Conservation (phyloP, 2,888 invertebrate species). For the Drosophila cognata region DNA sequence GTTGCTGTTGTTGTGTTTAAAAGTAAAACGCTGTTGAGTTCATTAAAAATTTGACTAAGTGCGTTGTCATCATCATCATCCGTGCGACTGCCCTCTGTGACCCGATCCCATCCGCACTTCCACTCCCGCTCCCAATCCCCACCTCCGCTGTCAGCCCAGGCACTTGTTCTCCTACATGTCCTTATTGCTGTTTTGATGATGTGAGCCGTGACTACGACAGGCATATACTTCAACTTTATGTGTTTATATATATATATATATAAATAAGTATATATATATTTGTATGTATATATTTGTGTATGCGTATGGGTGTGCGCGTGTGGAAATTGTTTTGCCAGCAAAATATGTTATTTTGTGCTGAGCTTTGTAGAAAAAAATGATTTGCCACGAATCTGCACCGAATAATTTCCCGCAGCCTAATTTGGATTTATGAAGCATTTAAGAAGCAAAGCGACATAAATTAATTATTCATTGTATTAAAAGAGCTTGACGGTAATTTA, state of each 20-base stretch:
- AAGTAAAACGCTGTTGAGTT: slow-evolving; percentile 77
- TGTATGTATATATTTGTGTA: not conserved
- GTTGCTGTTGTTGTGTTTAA: slow-evolving; percentile 35
- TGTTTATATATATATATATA: not conserved
- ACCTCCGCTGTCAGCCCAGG: not conserved
- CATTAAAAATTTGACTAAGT: slow-evolving; percentile 77
- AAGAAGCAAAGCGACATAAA: slow-evolving; percentile 23
- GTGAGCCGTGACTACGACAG: slow-evolving; percentile 38
- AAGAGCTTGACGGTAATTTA: slow-evolving; percentile 40
- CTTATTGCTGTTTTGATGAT: slow-evolving; percentile 35
- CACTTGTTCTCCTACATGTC: slow-evolving; percentile 18
- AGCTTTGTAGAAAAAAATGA: slow-evolving; percentile 35
- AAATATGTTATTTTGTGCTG: slow-evolving; percentile 51
- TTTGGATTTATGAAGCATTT: slow-evolving; percentile 50
- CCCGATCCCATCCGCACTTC: not conserved
- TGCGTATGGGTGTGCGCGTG: slow-evolving; percentile 12
- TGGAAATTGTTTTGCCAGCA: slow-evolving; percentile 33
- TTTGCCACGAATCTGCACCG: slow-evolving; percentile 25
- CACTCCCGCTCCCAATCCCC: slow-evolving; percentile 13
- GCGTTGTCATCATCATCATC: slow-evolving; percentile 64
- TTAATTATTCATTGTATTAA: slow-evolving; percentile 40
- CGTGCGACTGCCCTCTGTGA: slow-evolving; percentile 12
- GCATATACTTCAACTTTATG: slow-evolving; percentile 46
- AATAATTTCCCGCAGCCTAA: slow-evolving; percentile 31
- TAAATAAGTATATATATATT: not conserved